These are phyloP conservation scores for Caloenas nicobarica DNA, from an alignment of 2,113 vertebrate genomes.

Conservation along the genomic window DNA sequence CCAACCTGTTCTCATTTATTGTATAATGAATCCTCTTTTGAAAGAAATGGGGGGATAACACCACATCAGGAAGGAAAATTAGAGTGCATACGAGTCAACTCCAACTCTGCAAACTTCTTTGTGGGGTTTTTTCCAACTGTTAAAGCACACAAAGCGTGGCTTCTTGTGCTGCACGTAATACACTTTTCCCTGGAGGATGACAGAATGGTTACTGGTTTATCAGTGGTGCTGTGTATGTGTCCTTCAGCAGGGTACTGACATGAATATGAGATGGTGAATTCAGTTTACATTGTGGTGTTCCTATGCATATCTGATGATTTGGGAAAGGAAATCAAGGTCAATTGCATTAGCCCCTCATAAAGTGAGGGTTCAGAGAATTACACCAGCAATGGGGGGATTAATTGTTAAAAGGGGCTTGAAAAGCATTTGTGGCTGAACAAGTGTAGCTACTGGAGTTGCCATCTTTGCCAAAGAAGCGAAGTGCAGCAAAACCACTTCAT, in stretches of 20 bases:
- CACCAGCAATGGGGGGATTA: not conserved
- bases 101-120: not conserved
- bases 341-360: not conserved
- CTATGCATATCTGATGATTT: not conserved
- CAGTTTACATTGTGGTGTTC: not conserved
- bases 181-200: not conserved
- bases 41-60: not conserved
- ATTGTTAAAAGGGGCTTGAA: not conserved
- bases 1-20: not conserved
- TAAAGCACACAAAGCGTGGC: not conserved
- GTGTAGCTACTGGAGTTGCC: not conserved
- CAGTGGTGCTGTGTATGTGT: not conserved
- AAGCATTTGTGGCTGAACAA: not conserved
- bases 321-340: not conserved
- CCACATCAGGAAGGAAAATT: not conserved
- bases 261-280: not conserved
- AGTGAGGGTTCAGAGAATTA: not conserved
- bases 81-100: not conserved
- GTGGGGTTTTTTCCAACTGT: rapidly evolving
- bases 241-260: not conserved
- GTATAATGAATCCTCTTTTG: not conserved
- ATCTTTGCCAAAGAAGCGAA: not conserved
- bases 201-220: not conserved
- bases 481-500: not conserved
- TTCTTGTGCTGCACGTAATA: not conserved